Base-by-base conservation (phyloP, 2,113 vertebrate species). In the Puffinus mauretanicus region DNA sequence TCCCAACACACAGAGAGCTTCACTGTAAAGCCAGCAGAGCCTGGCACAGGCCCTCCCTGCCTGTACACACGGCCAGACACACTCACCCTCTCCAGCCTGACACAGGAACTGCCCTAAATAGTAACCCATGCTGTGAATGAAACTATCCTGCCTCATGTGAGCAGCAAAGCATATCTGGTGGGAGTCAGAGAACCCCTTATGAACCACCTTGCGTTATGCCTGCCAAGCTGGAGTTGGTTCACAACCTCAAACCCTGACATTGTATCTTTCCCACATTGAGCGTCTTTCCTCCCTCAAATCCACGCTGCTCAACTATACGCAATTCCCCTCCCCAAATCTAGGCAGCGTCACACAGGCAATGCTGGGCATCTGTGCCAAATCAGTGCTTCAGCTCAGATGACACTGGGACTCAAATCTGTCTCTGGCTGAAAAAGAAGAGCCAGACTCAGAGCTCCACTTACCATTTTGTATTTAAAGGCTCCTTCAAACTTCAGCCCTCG, bases 381-480 rank as follows among this genome's bases (percentile, higher is more conserved):
- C 46, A 26, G 40, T 15, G 25, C 36, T 65, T 85, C 62, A 82
- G 54, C 3, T 6, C 47, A 44, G 52, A 0, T 27, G 32, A 69
- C 34, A 6, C 46, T 29, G 32, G 30, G 65, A 40, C 70, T 69
- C 76, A 58, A 54, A 51, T 29, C 47, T 27, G 20, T 22, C 72
- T 71, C 46, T 77, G 46, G 51, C 61, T 90, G 81, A 73, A 93
- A 77, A 44, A 1, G 0, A 47, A 49, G 46, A 60, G 32, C 24
- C 75, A 83, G 54, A n/a, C 49, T 79, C 73, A 70, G 26, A 91
- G 89, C n/a, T 77, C 30, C 69, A 97, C 98, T 97, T 90, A 98
- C 98, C 98, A 98, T 98, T 97, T 98, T 98, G 94, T 98, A 98
- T 82, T 98, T 98, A 97, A 98, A 98, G 86, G 98, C 98, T 88